Percentiles rank a stretch among this genome's conserved stretches.
Conservation (phyloP, 2,113 vertebrate genomes). For the Ammodramus savannarum region DNA sequence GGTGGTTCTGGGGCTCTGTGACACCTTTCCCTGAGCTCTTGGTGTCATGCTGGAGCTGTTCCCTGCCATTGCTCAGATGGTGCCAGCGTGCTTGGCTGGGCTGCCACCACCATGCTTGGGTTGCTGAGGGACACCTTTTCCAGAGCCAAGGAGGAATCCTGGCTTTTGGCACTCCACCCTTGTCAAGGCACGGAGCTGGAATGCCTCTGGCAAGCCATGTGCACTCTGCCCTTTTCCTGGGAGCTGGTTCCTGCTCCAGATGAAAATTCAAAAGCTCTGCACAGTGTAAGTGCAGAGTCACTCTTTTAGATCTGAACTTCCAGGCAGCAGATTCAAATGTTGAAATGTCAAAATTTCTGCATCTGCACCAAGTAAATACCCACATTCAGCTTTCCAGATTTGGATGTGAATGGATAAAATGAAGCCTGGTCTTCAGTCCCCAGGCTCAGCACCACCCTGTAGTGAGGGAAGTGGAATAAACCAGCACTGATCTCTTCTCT, state of each 20-base stretch:
- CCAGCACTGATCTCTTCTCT: not conserved
- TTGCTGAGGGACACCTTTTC: not conserved
- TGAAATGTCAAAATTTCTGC: not conserved
- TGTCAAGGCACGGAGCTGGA: not conserved
- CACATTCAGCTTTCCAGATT: not conserved
- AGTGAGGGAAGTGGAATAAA: not conserved
- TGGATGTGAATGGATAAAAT: not conserved
- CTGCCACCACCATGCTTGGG: not conserved
- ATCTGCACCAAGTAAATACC: not conserved
- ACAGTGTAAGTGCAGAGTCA: rapidly evolving
- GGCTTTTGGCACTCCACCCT: not conserved
- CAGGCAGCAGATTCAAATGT: not conserved
- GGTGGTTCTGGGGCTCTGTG: not conserved
- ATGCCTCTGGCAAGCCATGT: not conserved
- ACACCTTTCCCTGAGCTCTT: not conserved
- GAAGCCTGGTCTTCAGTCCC: not conserved
- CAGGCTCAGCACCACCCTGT: not conserved
- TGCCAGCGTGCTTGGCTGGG: not conserved
- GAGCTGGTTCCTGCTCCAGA: not conserved
- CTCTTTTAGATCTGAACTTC: not conserved
- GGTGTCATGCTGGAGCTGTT: not conserved
- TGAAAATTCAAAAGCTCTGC: not conserved
- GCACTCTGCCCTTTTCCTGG: not conserved
- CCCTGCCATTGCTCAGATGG: not conserved
- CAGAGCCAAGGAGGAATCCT: constrained; percentile 19